Evolutionary conservation across 2,797 vertebrate genomes (phyloP), one percentile per base, ranked within the genome.

Genomic region (Microchirus variegatus): DNA sequence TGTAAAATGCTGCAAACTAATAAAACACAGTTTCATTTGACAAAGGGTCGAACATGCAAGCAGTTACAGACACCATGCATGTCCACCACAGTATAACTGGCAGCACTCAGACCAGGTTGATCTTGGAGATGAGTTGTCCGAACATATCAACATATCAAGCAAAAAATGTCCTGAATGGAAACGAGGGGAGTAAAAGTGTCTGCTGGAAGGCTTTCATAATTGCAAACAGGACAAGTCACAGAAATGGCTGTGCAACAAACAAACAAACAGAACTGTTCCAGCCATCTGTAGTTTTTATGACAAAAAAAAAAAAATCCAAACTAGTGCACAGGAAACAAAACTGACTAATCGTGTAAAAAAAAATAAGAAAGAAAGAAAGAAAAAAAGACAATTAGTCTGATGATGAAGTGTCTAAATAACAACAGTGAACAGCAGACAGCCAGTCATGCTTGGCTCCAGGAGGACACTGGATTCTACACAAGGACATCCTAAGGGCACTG

Each of bases 401-500:
- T 83, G 82, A 86, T 70, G 67, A 83, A 80, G 69, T 52, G 56
- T 56, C 52, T 68, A 59, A 76, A 80, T 81, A 78, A 80, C 62
- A 65, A 48, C 53, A 63, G 59, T 16, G 65, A 73, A 42, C 70
- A 69, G 78, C 53, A 59, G 65, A 73, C 46, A 74, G 43, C 26
- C 64, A 74, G 38, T 63, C 69, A 60, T 54, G 74, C 63, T 81
- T 77, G 56, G 60, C 67, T 77, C 75, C 75, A 66, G 55, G 63
- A 69, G 76, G 70, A 81, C 61, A 79, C 67, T 74, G 81, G 79
- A 87, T 74, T 75, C 64, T 50, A 59, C 44, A 75, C 80, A 90
- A 90, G 86, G 89, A 86, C 86, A 81, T 78, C 52, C 50, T 66
- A 22, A 89, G 88, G 87, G 77, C 73, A 66, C 72, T 70, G 76